These are phyloP conservation scores for Lophura swinhoii DNA, from an alignment of 2,797 vertebrate genomes.

Conservation along the genomic window DNA sequence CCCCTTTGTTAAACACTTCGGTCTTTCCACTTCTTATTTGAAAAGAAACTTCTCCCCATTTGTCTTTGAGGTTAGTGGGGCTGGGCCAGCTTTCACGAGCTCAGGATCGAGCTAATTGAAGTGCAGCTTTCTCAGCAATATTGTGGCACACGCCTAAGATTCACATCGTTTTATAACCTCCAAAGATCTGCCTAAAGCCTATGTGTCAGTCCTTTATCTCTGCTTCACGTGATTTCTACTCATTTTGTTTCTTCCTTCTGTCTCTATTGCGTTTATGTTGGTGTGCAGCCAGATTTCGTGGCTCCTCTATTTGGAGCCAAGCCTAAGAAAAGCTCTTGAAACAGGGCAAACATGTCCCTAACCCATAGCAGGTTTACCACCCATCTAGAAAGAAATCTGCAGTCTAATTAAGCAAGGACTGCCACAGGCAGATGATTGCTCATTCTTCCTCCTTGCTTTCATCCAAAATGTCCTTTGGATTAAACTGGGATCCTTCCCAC, in stretches of 20 bases:
- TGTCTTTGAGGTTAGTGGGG: constrained; percentile 22
- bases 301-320: not conserved
- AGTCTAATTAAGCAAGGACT: not conserved
- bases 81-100: not conserved
- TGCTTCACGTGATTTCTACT: not conserved
- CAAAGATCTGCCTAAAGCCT: not conserved
- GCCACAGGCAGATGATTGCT: not conserved
- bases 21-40: not conserved
- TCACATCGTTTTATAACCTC: not conserved
- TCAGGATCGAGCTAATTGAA: not conserved
- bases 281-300: not conserved
- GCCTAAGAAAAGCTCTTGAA: not conserved
- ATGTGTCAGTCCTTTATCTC: not conserved
- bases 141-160: not conserved
- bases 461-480: rapidly evolving
- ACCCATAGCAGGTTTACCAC: not conserved
- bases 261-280: not conserved
- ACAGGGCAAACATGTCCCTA: not conserved
- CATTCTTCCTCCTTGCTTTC: not conserved
- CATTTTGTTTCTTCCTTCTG: not conserved
- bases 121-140: not conserved
- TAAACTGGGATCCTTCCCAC: not conserved
- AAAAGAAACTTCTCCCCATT: not conserved
- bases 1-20: constrained; percentile 60
- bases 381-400: not conserved